Evolutionary conservation across 2,113 vertebrate genomes (phyloP).

Genomic region (Phyllopteryx taeniolatus): DNA sequence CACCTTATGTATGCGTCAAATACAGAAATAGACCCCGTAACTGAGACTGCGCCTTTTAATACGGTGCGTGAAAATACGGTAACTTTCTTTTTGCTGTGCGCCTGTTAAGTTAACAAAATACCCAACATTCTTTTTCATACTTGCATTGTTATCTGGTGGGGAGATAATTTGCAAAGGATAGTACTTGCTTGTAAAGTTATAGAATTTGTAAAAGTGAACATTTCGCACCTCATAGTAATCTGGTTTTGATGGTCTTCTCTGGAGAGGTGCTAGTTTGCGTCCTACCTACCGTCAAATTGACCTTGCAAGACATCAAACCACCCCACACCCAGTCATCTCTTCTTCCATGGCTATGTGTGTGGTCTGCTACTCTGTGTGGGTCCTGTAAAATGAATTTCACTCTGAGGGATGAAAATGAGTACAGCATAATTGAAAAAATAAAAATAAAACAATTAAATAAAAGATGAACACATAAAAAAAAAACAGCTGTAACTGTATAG

Average conservation of each 20-base stretch:
- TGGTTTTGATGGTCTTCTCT: constrained; percentile 14
- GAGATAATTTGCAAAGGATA: constrained; percentile 39
- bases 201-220: constrained; percentile 23
- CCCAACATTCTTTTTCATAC: no score
- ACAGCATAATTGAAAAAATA: not conserved
- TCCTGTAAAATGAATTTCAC: not conserved
- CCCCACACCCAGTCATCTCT: not conserved
- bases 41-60: no score
- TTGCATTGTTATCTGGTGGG: not conserved
- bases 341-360: not conserved
- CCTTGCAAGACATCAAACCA: not conserved
- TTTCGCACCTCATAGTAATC: constrained; percentile 10
- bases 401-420: not conserved
- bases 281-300: not conserved
- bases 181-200: constrained; percentile 40
- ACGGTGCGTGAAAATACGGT: no score
- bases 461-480: no score
- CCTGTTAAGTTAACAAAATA: no score
- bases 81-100: no score
- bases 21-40: no score
- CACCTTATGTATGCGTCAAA: no score
- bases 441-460: no score
- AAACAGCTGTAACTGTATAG: no score
- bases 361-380: not conserved
- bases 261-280: not conserved